A percentile compares a stretch with the other conserved stretches of the same genome.
phyloP scores from a whole-genome alignment of 2,888 invertebrate genomes.

The Platypus cylindrus region DNA sequence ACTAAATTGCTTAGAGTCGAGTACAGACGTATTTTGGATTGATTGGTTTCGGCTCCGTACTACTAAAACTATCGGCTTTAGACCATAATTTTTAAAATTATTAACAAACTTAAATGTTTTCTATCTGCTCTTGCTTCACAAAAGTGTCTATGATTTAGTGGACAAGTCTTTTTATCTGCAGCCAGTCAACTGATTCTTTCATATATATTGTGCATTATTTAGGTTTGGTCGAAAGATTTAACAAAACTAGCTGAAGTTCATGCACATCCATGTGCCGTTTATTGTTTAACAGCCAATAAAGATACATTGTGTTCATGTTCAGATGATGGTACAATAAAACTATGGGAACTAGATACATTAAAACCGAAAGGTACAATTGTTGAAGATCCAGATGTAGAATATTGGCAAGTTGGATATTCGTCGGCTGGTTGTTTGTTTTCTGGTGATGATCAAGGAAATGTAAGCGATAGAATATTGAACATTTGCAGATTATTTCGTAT shows the following conservation, averaged over 20 bases:
- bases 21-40: too few relatives aligned
- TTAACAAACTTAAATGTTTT: too few relatives aligned
- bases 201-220: too few relatives aligned
- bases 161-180: too few relatives aligned
- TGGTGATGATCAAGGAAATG: conserved; percentile 51
- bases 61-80: too few relatives aligned
- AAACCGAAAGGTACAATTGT: conserved; percentile 27
- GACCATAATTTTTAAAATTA: too few relatives aligned
- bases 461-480: conserved; percentile 29
- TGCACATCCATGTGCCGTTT: conserved; percentile 49
- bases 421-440: conserved; percentile 39
- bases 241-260: conserved; percentile 33
- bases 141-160: too few relatives aligned
- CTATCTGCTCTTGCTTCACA: too few relatives aligned
- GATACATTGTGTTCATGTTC: conserved; percentile 47
- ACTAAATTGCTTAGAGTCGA: too few relatives aligned
- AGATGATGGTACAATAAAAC: conserved; percentile 48
- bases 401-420: conserved; percentile 32
- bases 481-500: background rate
- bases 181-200: conserved; percentile 1
- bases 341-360: conserved; percentile 42
- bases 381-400: conserved; percentile 33
- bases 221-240: conserved; percentile 39
- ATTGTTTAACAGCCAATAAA: conserved; percentile 43
- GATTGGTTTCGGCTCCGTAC: too few relatives aligned